Conservation (phyloP, 2,113 vertebrate species). For the Ptychochromis oligacanthus region DNA sequence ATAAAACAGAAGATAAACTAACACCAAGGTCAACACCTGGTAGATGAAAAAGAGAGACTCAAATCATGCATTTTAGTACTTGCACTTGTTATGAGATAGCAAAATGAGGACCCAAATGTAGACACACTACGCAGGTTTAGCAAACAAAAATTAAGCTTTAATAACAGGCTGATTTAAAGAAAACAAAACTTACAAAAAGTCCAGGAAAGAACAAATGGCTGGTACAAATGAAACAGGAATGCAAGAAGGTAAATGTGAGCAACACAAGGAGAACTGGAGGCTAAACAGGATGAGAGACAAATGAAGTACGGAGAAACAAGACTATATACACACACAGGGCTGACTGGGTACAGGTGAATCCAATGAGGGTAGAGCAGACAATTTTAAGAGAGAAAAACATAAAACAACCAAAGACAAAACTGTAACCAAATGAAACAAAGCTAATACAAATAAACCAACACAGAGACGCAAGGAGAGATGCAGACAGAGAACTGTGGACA, state of each 20-base stretch:
- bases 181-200: neutral
- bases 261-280: neutral
- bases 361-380: neutral
- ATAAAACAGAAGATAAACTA: neutral
- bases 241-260: neutral
- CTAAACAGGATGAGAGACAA: neutral
- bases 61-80: neutral
- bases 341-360: neutral
- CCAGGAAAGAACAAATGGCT: neutral
- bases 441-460: neutral
- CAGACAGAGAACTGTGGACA: neutral
- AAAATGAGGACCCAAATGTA: neutral
- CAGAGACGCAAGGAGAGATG: too few species aligned
- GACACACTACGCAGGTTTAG: too few species aligned
- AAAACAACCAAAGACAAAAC: neutral
- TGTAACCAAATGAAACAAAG: neutral
- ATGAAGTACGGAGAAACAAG: too few species aligned
- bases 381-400: neutral
- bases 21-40: neutral
- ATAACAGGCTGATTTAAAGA: neutral
- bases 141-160: accelerated
- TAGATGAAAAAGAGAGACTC: neutral
- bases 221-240: neutral
- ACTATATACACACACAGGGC: neutral
- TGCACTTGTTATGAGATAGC: neutral